Conservation (phyloP, 2,113 vertebrate genomes). For the Pedetes capensis region DNA sequence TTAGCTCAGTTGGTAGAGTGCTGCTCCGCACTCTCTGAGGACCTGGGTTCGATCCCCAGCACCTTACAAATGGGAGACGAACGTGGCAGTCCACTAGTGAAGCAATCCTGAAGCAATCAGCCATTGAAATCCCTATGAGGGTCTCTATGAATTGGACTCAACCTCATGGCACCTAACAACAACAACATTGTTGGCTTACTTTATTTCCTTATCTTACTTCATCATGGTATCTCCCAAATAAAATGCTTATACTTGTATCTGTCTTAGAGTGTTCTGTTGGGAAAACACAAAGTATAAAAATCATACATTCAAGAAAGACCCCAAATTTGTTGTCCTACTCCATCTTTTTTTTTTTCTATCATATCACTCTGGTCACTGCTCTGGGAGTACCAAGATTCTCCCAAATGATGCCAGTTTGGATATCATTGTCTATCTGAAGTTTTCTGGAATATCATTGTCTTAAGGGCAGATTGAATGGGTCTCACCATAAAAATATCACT, state of each 20-base stretch:
- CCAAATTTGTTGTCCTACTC: not conserved
- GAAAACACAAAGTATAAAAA: not conserved
- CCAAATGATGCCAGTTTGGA: not conserved
- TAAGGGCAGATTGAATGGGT: not conserved
- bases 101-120: no score
- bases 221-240: not conserved
- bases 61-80: no score
- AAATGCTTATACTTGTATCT: not conserved
- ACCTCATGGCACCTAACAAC: no score
- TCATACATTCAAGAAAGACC: not conserved
- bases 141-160: no score
- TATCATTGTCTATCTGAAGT: not conserved
- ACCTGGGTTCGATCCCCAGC: no score
- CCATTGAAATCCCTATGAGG: no score
- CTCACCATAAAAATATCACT: not conserved
- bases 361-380: not conserved
- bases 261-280: not conserved
- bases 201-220: not conserved
- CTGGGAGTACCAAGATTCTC: not conserved
- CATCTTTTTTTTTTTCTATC: no score
- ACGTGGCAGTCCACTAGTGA: no score
- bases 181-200: rapidly evolving
- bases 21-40: no score
- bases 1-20: no score
- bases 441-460: not conserved